Percentiles rank a stretch among this genome's conserved stretches.
Conservation (phyloP, 2,888 invertebrate genomes). For the Sesamia inferens region DNA sequence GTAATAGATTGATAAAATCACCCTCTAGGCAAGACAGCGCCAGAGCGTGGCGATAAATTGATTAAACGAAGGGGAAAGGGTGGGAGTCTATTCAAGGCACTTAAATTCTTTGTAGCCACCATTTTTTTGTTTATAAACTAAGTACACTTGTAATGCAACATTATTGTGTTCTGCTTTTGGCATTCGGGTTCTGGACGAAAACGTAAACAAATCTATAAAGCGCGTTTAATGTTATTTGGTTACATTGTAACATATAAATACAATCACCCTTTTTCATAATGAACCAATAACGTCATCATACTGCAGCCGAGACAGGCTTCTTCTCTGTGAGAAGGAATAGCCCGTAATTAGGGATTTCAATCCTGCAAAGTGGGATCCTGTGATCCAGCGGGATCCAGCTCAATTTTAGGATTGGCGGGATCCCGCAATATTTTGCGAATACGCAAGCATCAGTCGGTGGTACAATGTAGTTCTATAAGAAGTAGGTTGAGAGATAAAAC, state of each 20-base stretch:
- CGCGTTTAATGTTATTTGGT: conserved; percentile 7
- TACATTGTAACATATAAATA: background rate
- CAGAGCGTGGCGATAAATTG: conserved; percentile 51
- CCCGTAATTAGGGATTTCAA: background rate
- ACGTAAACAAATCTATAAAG: conserved; percentile 31
- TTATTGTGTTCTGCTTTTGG: conserved; percentile 10
- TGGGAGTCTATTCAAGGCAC: conserved; percentile 44
- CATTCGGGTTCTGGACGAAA: background rate
- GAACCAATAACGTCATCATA: background rate
- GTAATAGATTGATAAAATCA: conserved; percentile 55
- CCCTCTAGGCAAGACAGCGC: conserved; percentile 38
- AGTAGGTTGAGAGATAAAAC: too few relatives aligned
- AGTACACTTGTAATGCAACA: conserved; percentile 24
- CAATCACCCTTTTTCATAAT: background rate
- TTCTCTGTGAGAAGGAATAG: background rate
- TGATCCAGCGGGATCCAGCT: too few relatives aligned
- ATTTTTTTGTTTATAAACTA: conserved; percentile 17
- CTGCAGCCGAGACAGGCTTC: background rate
- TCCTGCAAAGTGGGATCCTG: too few relatives aligned
- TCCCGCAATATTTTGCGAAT: too few relatives aligned
- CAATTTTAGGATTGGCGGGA: too few relatives aligned
- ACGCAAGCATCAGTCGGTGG: too few relatives aligned
- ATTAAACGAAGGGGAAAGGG: conserved; percentile 46
- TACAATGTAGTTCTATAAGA: too few relatives aligned
- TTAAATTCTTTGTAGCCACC: conserved; percentile 29